Base-by-base conservation (phyloP, 2,797 vertebrate species). In the Gymnopithys bicolor region DNA sequence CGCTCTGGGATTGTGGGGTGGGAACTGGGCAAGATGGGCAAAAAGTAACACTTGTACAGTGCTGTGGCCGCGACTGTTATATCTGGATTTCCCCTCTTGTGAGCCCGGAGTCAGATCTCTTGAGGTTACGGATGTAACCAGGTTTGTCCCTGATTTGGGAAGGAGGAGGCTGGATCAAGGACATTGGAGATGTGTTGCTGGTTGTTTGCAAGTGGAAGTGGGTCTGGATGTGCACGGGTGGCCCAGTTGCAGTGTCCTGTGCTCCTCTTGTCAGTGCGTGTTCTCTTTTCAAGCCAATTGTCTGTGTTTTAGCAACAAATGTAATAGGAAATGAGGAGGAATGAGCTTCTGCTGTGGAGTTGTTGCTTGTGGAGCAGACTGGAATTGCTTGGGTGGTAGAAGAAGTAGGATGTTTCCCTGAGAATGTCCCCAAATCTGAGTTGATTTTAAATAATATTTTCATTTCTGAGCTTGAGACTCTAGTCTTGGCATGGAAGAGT, bases 51-150 rank as follows among this genome's bases (percentile, higher is more conserved):
- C 59, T 60, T 58, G 85, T 93, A 63, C 77, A 66, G 91, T 37
- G 75, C 85, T 39, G 83, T 0, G 70, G 94, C 95, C 24, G 4
- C 59, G 91, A 94, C 94, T 94, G 87, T 95, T 96, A 86, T 41
- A 56, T 73, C 77, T 62, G 76, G 73, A 48, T 93, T 94, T 93
- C 60, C 62, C 64, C 74, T 77, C 49, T 33, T 1, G 33, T 79
- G 83, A 80, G 80, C 87, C 87, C 4, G 11, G 58, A 91, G 84
- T 85, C 45, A 41, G 35, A 33, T 85, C 75, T 75, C 80, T 85
- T 83, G 32, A 63, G 35, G 52, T 87, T 66, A 27, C 0, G 0
- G 15, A 59, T 27, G 30, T 8, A 4, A 35, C 25, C 0, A 0
- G 25, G 39, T 84, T 93, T 87, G 74, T 46, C 32, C 68, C 52